Evolutionary conservation across 2,797 vertebrate species (phyloP).

Genomic region (Enteromius unitaeniatus): DNA sequence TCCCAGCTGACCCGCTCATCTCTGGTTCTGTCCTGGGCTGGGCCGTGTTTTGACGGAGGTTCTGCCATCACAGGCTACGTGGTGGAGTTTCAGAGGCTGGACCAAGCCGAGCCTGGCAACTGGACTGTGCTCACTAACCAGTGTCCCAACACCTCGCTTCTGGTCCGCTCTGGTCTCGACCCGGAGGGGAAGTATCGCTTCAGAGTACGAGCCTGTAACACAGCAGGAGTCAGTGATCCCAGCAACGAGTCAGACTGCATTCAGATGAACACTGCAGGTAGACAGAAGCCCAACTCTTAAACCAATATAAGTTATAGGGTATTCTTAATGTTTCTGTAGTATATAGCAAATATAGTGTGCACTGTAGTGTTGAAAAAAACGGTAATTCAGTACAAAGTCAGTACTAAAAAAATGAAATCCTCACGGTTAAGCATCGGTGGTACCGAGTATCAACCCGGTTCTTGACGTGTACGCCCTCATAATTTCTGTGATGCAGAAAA

Average conservation of each 20-base stretch:
- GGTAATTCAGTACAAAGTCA: too few relatives aligned
- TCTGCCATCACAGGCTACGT: slow-evolving; percentile 78
- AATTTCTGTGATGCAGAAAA: too few relatives aligned
- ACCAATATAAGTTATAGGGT: neutral
- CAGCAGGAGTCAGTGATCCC: slow-evolving; percentile 75
- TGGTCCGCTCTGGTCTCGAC: slow-evolving; percentile 72
- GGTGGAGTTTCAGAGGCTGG: slow-evolving; percentile 71
- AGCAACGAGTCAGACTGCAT: slow-evolving; percentile 75
- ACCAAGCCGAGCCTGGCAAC: slow-evolving; percentile 24
- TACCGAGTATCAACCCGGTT: too few relatives aligned
- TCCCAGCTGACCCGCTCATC: slow-evolving; percentile 74
- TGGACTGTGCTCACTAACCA: slow-evolving; percentile 73
- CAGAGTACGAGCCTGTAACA: slow-evolving; percentile 79
- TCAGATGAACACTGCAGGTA: slow-evolving; percentile 73
- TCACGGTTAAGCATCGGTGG: too few relatives aligned
- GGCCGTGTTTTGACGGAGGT: slow-evolving; percentile 82
- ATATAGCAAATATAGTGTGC: neutral
- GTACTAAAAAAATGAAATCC: too few relatives aligned
- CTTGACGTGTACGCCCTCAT: too few relatives aligned
- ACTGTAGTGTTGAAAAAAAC: neutral
- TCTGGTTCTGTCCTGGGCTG: slow-evolving; percentile 82
- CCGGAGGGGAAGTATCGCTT: slow-evolving; percentile 74
- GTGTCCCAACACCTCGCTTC: slow-evolving; percentile 77
- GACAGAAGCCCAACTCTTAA: neutral
- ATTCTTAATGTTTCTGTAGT: neutral